These are phyloP conservation scores for Glareola pratincola DNA, from an alignment of 2,113 vertebrate genomes.

Conservation along the genomic window DNA sequence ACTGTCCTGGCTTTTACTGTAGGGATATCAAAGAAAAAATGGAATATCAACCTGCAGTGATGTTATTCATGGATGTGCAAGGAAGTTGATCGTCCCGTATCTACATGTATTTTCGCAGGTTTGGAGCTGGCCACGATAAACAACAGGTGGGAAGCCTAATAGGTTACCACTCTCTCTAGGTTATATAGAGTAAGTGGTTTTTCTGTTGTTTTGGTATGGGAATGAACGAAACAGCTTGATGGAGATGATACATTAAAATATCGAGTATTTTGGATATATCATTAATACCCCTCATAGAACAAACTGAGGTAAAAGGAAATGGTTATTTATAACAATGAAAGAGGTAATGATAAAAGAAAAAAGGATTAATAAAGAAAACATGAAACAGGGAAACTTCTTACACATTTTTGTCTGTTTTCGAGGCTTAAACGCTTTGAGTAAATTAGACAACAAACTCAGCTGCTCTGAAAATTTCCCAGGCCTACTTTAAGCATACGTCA, in stretches of 20 bases:
- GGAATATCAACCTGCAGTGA: background rate
- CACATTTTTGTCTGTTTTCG: background rate
- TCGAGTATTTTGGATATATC: background rate
- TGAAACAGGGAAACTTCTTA: background rate
- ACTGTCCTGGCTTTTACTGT: background rate
- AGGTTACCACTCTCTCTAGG: background rate
- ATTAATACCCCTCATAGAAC: background rate
- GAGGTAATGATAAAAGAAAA: background rate
- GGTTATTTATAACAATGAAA: background rate
- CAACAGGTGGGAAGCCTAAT: background rate
- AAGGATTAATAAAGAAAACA: background rate
- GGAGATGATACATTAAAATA: background rate
- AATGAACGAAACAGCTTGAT: background rate
- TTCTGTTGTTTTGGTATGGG: background rate
- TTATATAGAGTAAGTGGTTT: background rate
- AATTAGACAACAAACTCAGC: background rate
- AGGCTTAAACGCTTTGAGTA: background rate
- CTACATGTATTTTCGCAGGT: background rate
- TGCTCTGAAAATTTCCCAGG: background rate
- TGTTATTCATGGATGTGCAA: background rate
- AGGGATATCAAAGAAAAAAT: background rate
- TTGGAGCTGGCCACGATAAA: background rate
- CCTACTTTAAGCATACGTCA: rapidly evolving
- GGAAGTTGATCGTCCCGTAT: background rate
- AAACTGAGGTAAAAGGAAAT: background rate